Percentiles rank a stretch among this genome's conserved stretches.
Evolutionary conservation across 64 coral and sea anemone genomes (phyloP).

Genomic region (Catalaphyllia jardinei): DNA sequence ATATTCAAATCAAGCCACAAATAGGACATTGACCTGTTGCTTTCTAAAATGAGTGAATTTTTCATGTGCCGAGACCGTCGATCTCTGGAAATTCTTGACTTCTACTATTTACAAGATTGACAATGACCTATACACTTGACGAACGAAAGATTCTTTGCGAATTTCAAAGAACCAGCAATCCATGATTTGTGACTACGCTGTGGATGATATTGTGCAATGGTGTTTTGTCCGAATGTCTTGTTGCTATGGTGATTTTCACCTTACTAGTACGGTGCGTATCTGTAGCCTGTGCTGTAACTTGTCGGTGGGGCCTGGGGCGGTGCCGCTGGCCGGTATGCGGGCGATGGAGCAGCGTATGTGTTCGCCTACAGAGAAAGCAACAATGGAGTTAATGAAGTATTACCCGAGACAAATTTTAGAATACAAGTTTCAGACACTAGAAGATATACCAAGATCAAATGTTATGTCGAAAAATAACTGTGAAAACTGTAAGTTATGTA

Average conservation of each 20-base stretch:
- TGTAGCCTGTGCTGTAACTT: slow-evolving; percentile 62
- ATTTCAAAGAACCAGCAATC: no score
- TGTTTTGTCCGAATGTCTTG: background rate
- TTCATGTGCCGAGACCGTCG: background rate
- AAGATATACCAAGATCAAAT: background rate
- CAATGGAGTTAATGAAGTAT: background rate
- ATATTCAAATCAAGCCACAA: background rate
- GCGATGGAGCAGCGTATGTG: slow-evolving; percentile 42
- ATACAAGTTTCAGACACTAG: background rate
- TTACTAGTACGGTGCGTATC: slow-evolving; percentile 68
- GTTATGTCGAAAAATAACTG: no score
- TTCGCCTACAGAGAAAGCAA: background rate
- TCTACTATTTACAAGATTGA: slow-evolving; percentile 25
- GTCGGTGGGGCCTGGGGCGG: slow-evolving; percentile 55
- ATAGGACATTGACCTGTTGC: background rate
- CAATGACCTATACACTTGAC: background rate
- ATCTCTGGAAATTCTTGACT: background rate
- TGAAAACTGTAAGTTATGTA: no score
- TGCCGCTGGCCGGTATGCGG: slow-evolving; percentile 52
- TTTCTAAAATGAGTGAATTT: background rate
- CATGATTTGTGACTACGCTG: background rate
- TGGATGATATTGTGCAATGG: slow-evolving; percentile 19
- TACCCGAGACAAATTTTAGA: background rate
- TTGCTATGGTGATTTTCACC: background rate
- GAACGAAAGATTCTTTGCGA: background rate